Evolutionary conservation across 1,140 invertebrate species (phyloP).

Genomic region (Drosophila obscura): DNA sequence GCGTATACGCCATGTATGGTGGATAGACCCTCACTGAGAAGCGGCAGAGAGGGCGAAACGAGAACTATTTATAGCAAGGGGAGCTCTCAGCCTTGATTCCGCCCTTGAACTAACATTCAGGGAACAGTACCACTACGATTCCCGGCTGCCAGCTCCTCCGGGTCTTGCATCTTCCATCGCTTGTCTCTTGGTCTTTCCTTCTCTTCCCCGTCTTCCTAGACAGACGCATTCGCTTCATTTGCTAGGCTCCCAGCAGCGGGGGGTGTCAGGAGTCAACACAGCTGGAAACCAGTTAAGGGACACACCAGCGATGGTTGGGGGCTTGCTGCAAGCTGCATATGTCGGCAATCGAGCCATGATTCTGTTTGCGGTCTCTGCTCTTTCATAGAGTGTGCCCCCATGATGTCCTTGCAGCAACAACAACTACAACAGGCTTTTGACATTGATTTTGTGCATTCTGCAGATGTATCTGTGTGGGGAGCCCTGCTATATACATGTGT

Average conservation of each 20-base stretch:
- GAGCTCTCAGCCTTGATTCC: constrained; percentile 56
- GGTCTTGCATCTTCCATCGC: constrained; percentile 20
- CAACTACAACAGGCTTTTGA: constrained; percentile 48
- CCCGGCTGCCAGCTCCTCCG: too few relatives aligned
- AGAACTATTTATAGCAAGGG: constrained; percentile 57
- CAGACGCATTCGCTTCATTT: constrained; percentile 23
- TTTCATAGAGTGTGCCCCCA: constrained; percentile 21
- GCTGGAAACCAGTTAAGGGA: constrained; percentile 69
- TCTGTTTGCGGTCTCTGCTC: constrained; percentile 25
- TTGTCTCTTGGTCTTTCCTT: constrained; percentile 6
- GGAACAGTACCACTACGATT: constrained; percentile 10
- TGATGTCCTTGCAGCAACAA: constrained; percentile 64
- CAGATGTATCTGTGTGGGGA: constrained; percentile 14
- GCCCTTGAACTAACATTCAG: constrained; percentile 75
- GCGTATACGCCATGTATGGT: constrained; percentile 71
- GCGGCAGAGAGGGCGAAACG: constrained; percentile 11
- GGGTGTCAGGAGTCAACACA: constrained; percentile 31
- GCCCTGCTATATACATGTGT: neutral
- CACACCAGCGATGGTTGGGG: neutral
- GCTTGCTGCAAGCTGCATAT: constrained; percentile 56
- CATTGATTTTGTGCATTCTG: constrained; percentile 68
- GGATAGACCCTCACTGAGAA: constrained; percentile 11
- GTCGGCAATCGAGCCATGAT: constrained; percentile 63
- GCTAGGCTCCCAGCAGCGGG: constrained; percentile 17
- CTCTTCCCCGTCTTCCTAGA: constrained; percentile 1